Conservation (phyloP, 1,140 invertebrate species). For the Solenopsis fugax region DNA sequence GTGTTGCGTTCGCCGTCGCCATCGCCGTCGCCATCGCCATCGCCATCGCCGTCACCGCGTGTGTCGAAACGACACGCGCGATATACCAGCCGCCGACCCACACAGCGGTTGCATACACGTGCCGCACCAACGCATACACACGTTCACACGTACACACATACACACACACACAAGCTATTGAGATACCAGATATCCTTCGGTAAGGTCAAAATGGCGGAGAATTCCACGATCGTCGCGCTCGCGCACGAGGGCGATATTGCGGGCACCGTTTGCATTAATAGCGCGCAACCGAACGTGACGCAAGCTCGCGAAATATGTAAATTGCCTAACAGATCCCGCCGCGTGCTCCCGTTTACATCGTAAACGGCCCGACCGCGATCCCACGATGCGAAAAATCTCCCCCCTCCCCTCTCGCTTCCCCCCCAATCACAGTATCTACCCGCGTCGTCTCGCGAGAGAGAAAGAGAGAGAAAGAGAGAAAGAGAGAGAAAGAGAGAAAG, state of each 20-base stretch:
- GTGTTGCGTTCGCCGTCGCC: conserved; percentile 62
- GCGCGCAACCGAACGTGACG: conserved; percentile 72
- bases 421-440: background rate
- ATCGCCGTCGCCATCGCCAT: background rate
- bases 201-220: conserved; percentile 85
- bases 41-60: conserved; percentile 40
- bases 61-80: conserved; percentile 69
- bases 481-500: no score
- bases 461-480: background rate
- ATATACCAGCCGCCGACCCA: conserved; percentile 32
- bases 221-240: conserved; percentile 70
- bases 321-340: conserved; percentile 68
- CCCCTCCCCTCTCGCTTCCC: background rate
- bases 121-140: background rate
- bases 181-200: conserved; percentile 84
- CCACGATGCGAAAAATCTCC: background rate
- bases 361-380: background rate
- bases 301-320: conserved; percentile 75
- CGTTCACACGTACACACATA: background rate
- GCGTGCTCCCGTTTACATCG: conserved; percentile 20
- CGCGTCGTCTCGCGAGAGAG: background rate
- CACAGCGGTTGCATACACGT: background rate
- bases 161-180: background rate
- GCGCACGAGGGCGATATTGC: conserved; percentile 66
- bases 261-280: conserved; percentile 74